Conservation (phyloP, 1,140 invertebrate genomes). For the Vollenhovia emeryi region DNA sequence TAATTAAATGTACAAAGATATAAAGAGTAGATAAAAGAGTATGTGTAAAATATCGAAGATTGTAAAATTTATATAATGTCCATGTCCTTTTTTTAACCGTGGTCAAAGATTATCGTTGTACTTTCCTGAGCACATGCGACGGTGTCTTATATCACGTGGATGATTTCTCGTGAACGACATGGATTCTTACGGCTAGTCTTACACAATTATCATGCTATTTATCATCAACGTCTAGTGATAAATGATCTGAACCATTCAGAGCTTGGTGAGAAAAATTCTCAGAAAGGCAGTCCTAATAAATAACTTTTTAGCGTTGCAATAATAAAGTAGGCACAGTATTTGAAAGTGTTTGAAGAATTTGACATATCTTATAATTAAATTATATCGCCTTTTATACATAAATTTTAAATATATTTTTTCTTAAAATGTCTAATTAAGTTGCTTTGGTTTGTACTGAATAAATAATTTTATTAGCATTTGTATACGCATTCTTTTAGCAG, state of each 20-base stretch:
- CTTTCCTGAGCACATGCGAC: background rate
- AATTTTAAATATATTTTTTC: background rate
- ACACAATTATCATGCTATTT: constrained; percentile 8
- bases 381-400: background rate
- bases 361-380: background rate
- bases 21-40: background rate
- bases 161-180: constrained; percentile 6
- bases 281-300: background rate
- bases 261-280: background rate
- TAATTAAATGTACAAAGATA: background rate
- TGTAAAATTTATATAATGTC: background rate
- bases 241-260: background rate
- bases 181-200: constrained; percentile 46
- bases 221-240: background rate
- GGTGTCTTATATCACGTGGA: background rate
- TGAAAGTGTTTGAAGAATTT: background rate
- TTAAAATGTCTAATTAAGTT: background rate
- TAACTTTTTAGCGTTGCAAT: background rate
- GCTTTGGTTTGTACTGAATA: background rate
- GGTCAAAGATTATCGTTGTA: background rate
- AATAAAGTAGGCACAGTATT: background rate
- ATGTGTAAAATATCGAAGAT: background rate
- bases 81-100: background rate
- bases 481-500: background rate
- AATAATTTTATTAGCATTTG: background rate